Conservation (phyloP, 2,113 vertebrate genomes). For the Asarcornis scutulata region DNA sequence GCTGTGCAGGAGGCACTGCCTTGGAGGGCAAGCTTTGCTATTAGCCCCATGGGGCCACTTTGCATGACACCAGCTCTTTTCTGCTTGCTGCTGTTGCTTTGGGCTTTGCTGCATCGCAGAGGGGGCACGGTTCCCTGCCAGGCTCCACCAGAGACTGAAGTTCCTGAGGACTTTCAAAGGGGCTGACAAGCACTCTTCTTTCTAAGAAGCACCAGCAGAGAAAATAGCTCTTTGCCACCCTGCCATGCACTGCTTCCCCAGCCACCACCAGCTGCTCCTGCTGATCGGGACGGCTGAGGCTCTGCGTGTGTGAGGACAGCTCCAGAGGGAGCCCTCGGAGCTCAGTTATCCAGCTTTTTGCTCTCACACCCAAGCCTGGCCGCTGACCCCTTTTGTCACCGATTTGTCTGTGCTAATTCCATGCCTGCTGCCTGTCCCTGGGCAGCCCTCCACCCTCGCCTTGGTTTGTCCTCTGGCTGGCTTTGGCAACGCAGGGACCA, state of each 20-base stretch:
- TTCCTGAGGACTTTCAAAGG: not conserved
- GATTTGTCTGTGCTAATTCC: not conserved
- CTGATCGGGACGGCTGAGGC: accelerated
- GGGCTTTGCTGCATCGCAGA: not conserved
- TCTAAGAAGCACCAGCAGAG: not conserved
- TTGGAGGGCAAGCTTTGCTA: not conserved
- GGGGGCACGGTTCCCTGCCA: not conserved
- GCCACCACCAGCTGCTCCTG: not conserved
- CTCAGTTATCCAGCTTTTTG: not conserved
- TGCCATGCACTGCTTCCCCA: not conserved
- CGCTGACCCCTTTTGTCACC: not conserved
- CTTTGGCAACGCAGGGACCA: conserved; percentile 50
- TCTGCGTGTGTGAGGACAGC: not conserved
- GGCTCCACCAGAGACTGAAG: not conserved
- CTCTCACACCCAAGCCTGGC: not conserved
- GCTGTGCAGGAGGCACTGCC: not conserved
- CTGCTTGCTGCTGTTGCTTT: not conserved
- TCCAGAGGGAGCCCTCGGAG: not conserved
- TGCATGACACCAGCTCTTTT: not conserved
- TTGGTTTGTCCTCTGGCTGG: not conserved
- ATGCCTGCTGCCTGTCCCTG: not conserved
- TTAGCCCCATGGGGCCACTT: not conserved
- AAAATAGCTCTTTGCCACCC: not conserved
- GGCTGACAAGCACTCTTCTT: not conserved
- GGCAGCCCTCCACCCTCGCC: not conserved